Conservation (phyloP, 1,140 invertebrate species). For the Drosophila malerkotliana region DNA sequence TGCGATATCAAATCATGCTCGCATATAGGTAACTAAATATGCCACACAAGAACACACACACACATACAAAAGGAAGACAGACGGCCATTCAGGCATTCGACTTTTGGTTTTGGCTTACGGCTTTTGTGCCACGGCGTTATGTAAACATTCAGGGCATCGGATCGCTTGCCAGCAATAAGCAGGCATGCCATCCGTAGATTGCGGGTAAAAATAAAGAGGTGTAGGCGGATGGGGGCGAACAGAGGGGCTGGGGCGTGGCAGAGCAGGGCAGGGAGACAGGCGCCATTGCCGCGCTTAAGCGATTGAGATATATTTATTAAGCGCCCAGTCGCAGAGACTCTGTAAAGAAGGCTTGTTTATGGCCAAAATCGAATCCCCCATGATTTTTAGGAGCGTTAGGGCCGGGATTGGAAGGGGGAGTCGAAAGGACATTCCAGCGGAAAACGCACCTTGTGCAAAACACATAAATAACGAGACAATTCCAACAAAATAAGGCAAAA, state of each 20-base stretch:
- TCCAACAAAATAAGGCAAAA: slow-evolving; percentile 11
- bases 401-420: neutral
- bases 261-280: slow-evolving; percentile 35
- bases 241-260: slow-evolving; percentile 13
- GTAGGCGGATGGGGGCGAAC: neutral
- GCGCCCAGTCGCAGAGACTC: slow-evolving; percentile 29
- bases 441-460: slow-evolving; percentile 33
- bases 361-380: slow-evolving; percentile 17
- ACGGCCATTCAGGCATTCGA: slow-evolving; percentile 71
- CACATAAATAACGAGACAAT: slow-evolving; percentile 41
- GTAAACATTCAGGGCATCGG: slow-evolving; percentile 72
- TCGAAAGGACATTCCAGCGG: neutral
- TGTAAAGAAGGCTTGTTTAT: slow-evolving; percentile 34
- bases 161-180: slow-evolving; percentile 48
- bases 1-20: slow-evolving; percentile 72
- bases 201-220: neutral
- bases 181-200: slow-evolving; percentile 33
- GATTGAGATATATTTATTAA: slow-evolving; percentile 73
- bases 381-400: neutral
- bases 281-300: slow-evolving; percentile 57
- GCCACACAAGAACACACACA: slow-evolving; percentile 45
- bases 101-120: slow-evolving; percentile 65
- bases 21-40: slow-evolving; percentile 79
- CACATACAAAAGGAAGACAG: slow-evolving; percentile 22
- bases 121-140: slow-evolving; percentile 77